Base-by-base conservation (phyloP, 92 coral and sea anemone species). In the Porites divaricata region DNA sequence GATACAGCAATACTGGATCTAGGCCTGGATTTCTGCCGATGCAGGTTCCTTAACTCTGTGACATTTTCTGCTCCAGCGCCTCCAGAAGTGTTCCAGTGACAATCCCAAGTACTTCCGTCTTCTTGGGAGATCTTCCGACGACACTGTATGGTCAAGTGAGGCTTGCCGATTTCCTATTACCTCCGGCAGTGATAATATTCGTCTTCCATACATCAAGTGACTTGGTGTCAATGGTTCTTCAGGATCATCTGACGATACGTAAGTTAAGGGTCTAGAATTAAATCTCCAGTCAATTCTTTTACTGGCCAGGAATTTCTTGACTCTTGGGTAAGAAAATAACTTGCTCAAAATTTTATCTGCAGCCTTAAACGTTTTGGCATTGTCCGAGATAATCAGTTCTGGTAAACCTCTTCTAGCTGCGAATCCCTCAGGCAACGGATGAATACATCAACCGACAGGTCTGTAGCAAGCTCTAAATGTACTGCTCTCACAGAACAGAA, bases 211-310 rank as follows among this genome's bases (percentile, higher is more conserved):
- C 41, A 93, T 64, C 28, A 90, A 85, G 70, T 90, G 90, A 58
- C 86, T 81, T 11, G 92, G 90, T n/a, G 90, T 90, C 53, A 93
- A 75, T 0, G 90, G 88, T 84, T 93, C 92, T 9, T 90, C 85
- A 22, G 80, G 72, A 81, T 78, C 92, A 73, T 90, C 93, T 59
- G 86, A 72, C 45, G 82, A 90, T 58, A 90, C 48, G 63, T 85
- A 67, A 8, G 92, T 85, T 57, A 92, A 70, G 21, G 95, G 95
- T 22, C 93, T 81, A 20, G 91, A 89, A 63, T 72, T 89, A 81
- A 92, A 86, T 71, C 57, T 86, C 95, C 89, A 79, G 35, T 70
- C 78, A 62, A 86, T 75, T 53, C 89, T 81, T 75, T 76, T 86
- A 35, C 79, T 63, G 17, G 74, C 74, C 13, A 57, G 22, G 74